Evolutionary conservation across 2,113 vertebrate genomes (phyloP), one percentile per base, ranked within the genome.

Genomic region (Phrynocephalus versicolor): DNA sequence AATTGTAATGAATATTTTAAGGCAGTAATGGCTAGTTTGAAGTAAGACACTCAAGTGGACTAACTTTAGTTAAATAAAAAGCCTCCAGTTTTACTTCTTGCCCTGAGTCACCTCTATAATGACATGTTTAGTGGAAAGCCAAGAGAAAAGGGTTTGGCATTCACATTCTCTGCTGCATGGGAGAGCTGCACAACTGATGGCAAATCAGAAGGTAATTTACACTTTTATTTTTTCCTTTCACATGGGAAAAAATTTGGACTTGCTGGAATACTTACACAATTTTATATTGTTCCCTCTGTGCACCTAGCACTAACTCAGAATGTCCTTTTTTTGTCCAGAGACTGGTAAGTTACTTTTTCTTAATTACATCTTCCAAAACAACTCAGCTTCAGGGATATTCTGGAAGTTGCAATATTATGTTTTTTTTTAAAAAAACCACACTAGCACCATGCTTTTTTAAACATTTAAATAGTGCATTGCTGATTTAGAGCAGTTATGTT

Each of bases 51-150:
- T 82, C 85, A 86, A 94, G 85, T 35, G 39, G 70, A n/a, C 77
- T 85, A 67, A 75, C 21, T 93, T 92, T 41, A 83, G 64, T 86
- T 89, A 89, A 88, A 89, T 6, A 91, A 88, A 77, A 86, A 89
- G 81, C 77, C 89, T 93, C 90, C 76, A 85, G 85, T 93, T 92
- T 92, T 92, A 83, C 89, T 76, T n/a, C 70, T 77, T 88, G 87
- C 64, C 85, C 87, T 93, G 91, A 91, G 90, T 95, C 91, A 93
- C 30, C 83, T 57, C 91, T 89, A 37, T 94, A 96, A 95, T 93
- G 78, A 93, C 88, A 91, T 79, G 90, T 90, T 94, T 88, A 79
- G 60, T 88, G 85, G 89, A 88, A 84, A 80, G 55, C 2, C 76
- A 73, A 88, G 67, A 69, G 65, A 80, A 88, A 81, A 85, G 88